Percentiles rank a stretch among this genome's conserved stretches.
Evolutionary conservation across 2,113 vertebrate species (phyloP).

Genomic region (Thymallus thymallus): DNA sequence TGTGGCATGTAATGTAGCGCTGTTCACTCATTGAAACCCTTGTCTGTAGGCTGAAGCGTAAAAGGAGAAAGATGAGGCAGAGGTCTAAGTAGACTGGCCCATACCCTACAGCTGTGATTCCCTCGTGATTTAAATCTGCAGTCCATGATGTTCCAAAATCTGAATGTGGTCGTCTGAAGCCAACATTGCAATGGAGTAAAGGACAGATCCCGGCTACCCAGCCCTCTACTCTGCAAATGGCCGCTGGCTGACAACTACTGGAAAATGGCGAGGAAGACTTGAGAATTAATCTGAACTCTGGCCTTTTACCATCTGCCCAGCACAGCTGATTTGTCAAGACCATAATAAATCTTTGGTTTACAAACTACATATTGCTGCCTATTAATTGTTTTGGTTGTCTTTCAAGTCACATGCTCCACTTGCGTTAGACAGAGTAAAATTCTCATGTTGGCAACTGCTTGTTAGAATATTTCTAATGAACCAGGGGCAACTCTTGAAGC

Average conservation of each 20-base stretch:
- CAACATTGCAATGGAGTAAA: neutral
- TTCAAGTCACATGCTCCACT: too few relatives aligned
- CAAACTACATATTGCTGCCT: slow-evolving; percentile 27
- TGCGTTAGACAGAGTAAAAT: too few relatives aligned
- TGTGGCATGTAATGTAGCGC: neutral
- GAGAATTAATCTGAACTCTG: slow-evolving; percentile 11
- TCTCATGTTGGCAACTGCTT: too few relatives aligned
- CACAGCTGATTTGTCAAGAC: slow-evolving; percentile 49
- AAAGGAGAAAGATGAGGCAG: slow-evolving; percentile 95
- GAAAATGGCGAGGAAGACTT: slow-evolving; percentile 31
- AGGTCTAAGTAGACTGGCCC: slow-evolving; percentile 83
- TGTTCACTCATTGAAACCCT: neutral
- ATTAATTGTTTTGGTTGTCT: too few relatives aligned
- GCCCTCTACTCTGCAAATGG: neutral
- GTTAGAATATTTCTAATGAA: too few relatives aligned
- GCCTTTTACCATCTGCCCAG: slow-evolving; percentile 2
- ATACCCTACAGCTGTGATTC: slow-evolving; percentile 49
- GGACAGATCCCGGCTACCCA: neutral
- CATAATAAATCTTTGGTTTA: slow-evolving; percentile 40
- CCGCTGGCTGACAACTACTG: slow-evolving; percentile 10
- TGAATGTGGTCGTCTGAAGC: neutral
- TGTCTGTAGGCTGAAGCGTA: slow-evolving; percentile 86
- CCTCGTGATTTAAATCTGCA: neutral
- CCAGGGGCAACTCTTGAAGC: too few relatives aligned
- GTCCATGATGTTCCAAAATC: neutral